These are phyloP conservation scores for Disparrhopalites patrizii DNA, from an alignment of 2,888 invertebrate genomes.

Conservation along the genomic window DNA sequence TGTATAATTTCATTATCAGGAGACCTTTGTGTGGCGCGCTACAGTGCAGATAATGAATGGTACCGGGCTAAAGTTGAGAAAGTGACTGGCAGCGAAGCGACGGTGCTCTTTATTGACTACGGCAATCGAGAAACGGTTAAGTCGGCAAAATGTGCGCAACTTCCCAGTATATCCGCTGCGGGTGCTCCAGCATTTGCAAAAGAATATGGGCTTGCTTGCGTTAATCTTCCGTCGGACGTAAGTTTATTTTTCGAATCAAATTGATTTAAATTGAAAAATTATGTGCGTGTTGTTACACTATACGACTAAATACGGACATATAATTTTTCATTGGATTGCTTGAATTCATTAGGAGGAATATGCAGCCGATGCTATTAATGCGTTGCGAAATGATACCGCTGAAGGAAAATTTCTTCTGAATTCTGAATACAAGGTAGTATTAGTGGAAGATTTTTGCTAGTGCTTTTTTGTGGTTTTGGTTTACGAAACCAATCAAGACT, in stretches of 20 bases:
- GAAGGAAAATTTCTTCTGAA: constrained; percentile 77
- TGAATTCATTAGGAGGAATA: constrained; percentile 63
- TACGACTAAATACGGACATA: background rate
- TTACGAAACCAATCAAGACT: background rate
- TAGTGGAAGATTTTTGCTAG: constrained; percentile 41
- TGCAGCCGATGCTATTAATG: constrained; percentile 67
- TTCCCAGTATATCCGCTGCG: constrained; percentile 73
- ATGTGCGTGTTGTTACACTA: too few species aligned
- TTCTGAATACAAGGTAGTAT: constrained; percentile 72
- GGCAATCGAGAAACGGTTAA: constrained; percentile 85
- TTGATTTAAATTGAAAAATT: background rate
- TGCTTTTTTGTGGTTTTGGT: background rate
- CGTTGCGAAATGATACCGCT: constrained; percentile 62
- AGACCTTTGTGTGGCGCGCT: constrained; percentile 86
- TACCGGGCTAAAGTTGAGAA: constrained; percentile 90
- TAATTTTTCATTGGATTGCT: background rate
- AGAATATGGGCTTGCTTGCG: constrained; percentile 82
- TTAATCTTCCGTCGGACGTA: constrained; percentile 78
- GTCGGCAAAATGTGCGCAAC: constrained; percentile 68
- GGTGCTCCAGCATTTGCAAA: constrained; percentile 67
- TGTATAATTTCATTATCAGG: constrained; percentile 53
- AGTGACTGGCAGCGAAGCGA: constrained; percentile 67
- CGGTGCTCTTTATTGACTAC: constrained; percentile 89
- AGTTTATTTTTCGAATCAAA: too few species aligned
- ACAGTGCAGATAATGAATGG: constrained; percentile 86